Percentiles rank a stretch among this genome's conserved stretches.
These are phyloP conservation scores for Calliopsis andreniformis DNA, from an alignment of 1,140 invertebrate species.

Conservation along the genomic window DNA sequence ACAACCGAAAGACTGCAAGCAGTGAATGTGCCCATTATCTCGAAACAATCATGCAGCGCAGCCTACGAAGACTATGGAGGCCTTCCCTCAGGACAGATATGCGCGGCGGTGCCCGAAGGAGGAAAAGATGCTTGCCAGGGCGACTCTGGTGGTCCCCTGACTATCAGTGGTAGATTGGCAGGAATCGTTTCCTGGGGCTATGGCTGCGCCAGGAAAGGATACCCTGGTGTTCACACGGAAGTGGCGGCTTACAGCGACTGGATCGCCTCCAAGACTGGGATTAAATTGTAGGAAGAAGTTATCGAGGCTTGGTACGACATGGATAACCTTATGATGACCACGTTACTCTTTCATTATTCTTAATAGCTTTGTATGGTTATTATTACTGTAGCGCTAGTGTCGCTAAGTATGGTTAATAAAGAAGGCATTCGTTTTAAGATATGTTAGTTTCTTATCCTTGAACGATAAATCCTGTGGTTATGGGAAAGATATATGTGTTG, in stretches of 20 bases:
- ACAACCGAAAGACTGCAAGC: conserved; percentile 61
- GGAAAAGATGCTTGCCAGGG: conserved; percentile 88
- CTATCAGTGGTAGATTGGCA: conserved; percentile 71
- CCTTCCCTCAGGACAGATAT: conserved; percentile 87
- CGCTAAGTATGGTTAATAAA: neutral
- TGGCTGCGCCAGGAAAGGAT: conserved; percentile 75
- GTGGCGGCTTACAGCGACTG: conserved; percentile 41
- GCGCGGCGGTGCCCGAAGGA: conserved; percentile 85
- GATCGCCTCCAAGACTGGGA: conserved; percentile 31
- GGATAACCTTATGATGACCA: neutral
- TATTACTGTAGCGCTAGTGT: neutral
- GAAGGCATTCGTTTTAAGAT: neutral
- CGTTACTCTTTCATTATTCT: neutral
- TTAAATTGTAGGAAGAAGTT: conserved; percentile 8
- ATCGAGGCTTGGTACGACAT: neutral
- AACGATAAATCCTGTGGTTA: too few species aligned
- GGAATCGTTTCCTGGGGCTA: conserved; percentile 82
- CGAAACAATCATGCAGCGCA: conserved; percentile 68
- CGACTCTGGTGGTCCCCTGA: conserved; percentile 80
- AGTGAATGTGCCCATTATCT: conserved; percentile 77
- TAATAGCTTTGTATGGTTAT: neutral
- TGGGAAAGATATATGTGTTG: too few species aligned
- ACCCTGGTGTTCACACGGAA: conserved; percentile 83
- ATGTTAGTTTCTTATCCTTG: neutral
- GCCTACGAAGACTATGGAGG: conserved; percentile 70